Evolutionary conservation across 2,797 vertebrate species (phyloP), one percentile per base, ranked within the genome.

Genomic region (Luscinia megarhynchos): DNA sequence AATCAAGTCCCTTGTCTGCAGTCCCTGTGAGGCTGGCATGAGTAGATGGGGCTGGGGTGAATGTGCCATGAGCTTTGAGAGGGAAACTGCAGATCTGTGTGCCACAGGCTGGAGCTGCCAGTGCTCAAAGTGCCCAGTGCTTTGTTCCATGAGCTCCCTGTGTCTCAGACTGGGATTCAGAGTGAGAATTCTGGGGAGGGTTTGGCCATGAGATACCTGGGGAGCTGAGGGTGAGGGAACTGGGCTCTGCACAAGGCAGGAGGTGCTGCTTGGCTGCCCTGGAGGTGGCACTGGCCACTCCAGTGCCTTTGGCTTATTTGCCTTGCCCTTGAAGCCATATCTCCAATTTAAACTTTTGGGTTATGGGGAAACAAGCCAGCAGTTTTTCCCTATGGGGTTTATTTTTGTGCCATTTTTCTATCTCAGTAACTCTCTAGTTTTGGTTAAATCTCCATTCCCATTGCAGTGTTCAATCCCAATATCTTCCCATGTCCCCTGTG

Each of bases 1-100:
- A 97, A 97, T 98, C 86, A 94, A 94, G 97, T 97, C 95, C 72
- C 95, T 97, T 94, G 92, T 90, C 97, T 61, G 4, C 95, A 94
- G 96, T 90, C 92, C 96, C 96, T 95, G 64, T 62, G 76, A 66
- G 73, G 46, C 67, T 63, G 94, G 96, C 89, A 93, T 97, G 96
- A 97, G 96, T 95, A 90, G 94, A 96, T 97, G 94, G 96, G 90
- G 96, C 96, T 80, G 85, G 87, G 93, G 66, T 97, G 97, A 91
- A 87, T 69, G 95, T 94, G 96, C 95, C 83, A 64, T 57, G 80
- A 92, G 96, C 96, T 97, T 92, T 97, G 96, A 90, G 96, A 92
- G 91, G 61, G 95, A 90, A 97, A 97, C 74, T 84, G 92, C 54
- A 53, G 78, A 40, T 94, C 92, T 98, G 50, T 96, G 97, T 97